These are phyloP conservation scores for Coluber constrictor DNA, from an alignment of 2,797 vertebrate genomes.

Conservation along the genomic window DNA sequence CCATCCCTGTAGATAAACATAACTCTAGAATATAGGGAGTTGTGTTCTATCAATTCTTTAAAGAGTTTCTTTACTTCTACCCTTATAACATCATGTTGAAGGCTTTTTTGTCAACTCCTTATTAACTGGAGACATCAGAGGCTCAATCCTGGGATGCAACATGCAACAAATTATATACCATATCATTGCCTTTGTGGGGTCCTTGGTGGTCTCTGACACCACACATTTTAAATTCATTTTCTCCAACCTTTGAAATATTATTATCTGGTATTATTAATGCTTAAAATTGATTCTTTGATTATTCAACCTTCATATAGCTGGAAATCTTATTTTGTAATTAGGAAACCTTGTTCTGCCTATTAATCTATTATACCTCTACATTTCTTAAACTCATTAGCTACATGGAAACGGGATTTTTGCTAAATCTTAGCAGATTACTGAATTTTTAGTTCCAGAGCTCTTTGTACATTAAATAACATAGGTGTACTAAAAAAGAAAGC, in stretches of 20 bases:
- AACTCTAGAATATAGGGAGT: too few relatives aligned
- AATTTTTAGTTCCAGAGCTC: slow-evolving; percentile 7
- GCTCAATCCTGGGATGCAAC: not conserved
- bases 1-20: too few relatives aligned
- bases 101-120: not conserved
- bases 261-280: slow-evolving; percentile 19
- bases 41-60: not conserved
- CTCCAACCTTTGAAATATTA: slow-evolving; percentile 15
- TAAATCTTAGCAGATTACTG: slow-evolving; percentile 16
- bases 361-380: slow-evolving; percentile 38
- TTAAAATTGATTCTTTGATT: slow-evolving; percentile 47
- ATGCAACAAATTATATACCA: not conserved
- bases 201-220: not conserved
- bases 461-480: not conserved
- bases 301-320: slow-evolving; percentile 34
- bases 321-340: slow-evolving; percentile 49
- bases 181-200: not conserved
- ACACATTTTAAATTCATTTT: slow-evolving; percentile 27
- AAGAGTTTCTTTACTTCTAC: not conserved
- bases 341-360: slow-evolving; percentile 29
- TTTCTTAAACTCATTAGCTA: slow-evolving; percentile 32
- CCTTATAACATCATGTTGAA: not conserved
- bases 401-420: not conserved
- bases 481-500: not conserved
- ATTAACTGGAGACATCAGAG: not conserved